Conservation (phyloP, 2,113 vertebrate genomes). For the Oxygymnocypris stewartii region DNA sequence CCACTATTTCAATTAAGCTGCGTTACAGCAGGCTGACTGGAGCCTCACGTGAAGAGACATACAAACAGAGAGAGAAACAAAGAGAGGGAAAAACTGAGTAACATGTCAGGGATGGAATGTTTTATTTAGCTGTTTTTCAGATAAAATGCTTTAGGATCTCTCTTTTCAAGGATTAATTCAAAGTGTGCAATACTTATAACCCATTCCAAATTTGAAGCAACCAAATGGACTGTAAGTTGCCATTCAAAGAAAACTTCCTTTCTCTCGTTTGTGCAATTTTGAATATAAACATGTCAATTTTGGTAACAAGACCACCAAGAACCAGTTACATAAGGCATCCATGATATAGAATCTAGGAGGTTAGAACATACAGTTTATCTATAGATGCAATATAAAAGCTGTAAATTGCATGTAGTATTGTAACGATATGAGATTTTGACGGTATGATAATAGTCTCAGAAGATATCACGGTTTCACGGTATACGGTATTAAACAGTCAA, state of each 20-base stretch:
- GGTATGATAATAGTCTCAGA: too few species aligned
- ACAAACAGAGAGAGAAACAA: background rate
- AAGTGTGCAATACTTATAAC: background rate
- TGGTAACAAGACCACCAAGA: too few species aligned
- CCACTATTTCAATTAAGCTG: conserved; percentile 67
- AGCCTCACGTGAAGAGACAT: conserved; percentile 51
- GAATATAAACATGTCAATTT: background rate
- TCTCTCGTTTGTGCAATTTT: background rate
- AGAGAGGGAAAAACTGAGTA: conserved; percentile 4
- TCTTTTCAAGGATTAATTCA: background rate
- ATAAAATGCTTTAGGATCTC: background rate
- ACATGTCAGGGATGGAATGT: background rate
- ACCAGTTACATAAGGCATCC: too few species aligned
- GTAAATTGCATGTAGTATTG: background rate
- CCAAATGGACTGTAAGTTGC: background rate
- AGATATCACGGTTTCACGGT: too few species aligned
- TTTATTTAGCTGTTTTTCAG: background rate
- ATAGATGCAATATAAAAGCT: background rate
- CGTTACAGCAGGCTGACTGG: conserved; percentile 62
- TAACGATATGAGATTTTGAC: too few species aligned
- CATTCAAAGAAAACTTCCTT: background rate
- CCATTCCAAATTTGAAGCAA: background rate
- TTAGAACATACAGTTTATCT: background rate
- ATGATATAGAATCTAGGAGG: background rate
- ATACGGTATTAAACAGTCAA: too few species aligned